Conservation (phyloP, 2,113 vertebrate species). For the Ceyx cyanopectus region DNA sequence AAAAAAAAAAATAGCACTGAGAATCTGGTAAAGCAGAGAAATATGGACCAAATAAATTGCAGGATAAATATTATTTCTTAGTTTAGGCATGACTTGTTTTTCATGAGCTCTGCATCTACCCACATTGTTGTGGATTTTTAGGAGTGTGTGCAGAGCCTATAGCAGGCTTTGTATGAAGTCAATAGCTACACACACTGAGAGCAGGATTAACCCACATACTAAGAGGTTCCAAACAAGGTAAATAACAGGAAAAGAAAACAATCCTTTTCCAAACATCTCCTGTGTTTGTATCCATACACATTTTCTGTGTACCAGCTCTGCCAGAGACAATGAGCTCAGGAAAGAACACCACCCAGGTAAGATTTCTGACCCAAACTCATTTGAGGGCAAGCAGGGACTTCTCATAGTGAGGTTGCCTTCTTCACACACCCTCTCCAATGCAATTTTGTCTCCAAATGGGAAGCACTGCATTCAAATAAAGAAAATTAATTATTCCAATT, state of each 20-base stretch:
- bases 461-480: background rate
- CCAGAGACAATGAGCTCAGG: background rate
- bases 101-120: background rate
- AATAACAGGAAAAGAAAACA: background rate
- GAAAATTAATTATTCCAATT: background rate
- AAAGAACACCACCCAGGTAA: background rate
- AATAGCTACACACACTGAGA: background rate
- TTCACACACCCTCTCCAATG: background rate
- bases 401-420: background rate
- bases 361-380: background rate
- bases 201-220: background rate
- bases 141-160: fast-evolving
- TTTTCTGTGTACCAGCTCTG: background rate
- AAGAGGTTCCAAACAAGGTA: background rate
- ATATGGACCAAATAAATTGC: background rate
- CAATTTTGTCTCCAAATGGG: background rate
- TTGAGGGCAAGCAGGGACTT: background rate
- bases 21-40: background rate
- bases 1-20: background rate
- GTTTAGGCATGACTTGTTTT: background rate
- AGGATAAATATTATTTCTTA: background rate
- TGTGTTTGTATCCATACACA: background rate
- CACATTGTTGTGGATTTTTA: background rate
- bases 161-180: background rate
- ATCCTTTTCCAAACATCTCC: background rate